Base-by-base conservation (phyloP, 2,113 vertebrate genomes). In the Puma concolor region DNA sequence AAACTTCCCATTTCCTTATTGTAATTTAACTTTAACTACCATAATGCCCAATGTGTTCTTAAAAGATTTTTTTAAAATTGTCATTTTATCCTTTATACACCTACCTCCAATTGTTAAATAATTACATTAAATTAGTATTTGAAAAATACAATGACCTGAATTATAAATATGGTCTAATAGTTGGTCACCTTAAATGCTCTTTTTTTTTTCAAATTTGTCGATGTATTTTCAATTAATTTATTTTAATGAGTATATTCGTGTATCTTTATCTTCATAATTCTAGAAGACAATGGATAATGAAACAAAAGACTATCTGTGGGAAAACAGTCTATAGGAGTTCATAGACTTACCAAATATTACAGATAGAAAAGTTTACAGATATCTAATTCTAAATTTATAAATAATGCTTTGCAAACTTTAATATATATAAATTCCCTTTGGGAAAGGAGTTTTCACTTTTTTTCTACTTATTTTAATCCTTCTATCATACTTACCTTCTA, bases 1-100 rank as follows among this genome's bases (percentile, higher is more conserved):
- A 93, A 31, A 72, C 64, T 98, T 96, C 92, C 83, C 90, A 95
- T 97, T 98, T 97, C 95, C 72, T 98, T 84, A 74, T 15, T 96
- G 71, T 74, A 95, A 13, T 94, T 96, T 57, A 95, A 63, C 82
- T 97, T 95, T 94, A 95, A 90, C 95, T 96, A 88, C 27, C 23
- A 83, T 79, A 81, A 94, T 96, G 90, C 72, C 48, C 87, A 92
- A 94, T 19, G n/a, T 86, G 29, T 79, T 91, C 64, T 92, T 93
- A 88, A 94, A 97, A 79, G 13, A 87, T 57, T 85, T 97, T 97
- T 82, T 3, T 11, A 38, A 83, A 89, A 83, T 80, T 96, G 29
- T 95, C 88, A 63, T 88, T 97, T 96, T 96, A 72, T 91, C 41
- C 38, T 87, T 96, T 87, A 92, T 1, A 71, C 21, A 89, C 31